phyloP scores from a whole-genome alignment of 2,888 invertebrate species.

The Pristionchus exspectatus region DNA sequence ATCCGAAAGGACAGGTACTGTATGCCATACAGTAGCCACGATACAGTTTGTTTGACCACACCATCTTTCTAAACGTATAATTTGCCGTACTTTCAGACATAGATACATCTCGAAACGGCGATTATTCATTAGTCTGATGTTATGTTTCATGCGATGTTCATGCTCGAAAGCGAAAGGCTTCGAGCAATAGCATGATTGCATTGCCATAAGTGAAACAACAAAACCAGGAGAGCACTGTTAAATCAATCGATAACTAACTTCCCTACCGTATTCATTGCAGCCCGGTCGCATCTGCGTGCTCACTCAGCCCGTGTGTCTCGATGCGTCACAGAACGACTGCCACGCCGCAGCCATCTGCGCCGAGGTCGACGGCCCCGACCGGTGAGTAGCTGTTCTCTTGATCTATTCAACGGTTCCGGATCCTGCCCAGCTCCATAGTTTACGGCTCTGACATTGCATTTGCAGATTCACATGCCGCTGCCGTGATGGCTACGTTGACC shows the following conservation, averaged over 20 bases:
- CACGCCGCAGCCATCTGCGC: constrained; percentile 77
- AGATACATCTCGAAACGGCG: no score
- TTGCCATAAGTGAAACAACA: no score
- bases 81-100: no score
- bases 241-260: no score
- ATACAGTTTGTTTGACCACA: no score
- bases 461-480: constrained; percentile 89
- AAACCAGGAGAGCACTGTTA: no score
- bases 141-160: no score
- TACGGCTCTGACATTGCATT: background rate
- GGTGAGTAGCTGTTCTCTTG: constrained; percentile 80
- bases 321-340: constrained; percentile 77
- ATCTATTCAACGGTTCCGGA: background rate
- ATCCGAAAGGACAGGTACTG: constrained; percentile 65
- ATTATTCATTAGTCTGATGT: no score
- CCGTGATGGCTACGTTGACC: constrained; percentile 87
- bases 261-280: background rate
- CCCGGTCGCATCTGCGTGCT: constrained; percentile 69
- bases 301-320: constrained; percentile 76
- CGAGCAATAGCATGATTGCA: no score
- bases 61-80: no score
- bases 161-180: no score
- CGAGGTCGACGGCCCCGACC: constrained; percentile 85
- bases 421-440: background rate
- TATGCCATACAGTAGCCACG: no score